phyloP scores from a whole-genome alignment of 1,140 invertebrate genomes.

The Drosophila trapezifrons region DNA sequence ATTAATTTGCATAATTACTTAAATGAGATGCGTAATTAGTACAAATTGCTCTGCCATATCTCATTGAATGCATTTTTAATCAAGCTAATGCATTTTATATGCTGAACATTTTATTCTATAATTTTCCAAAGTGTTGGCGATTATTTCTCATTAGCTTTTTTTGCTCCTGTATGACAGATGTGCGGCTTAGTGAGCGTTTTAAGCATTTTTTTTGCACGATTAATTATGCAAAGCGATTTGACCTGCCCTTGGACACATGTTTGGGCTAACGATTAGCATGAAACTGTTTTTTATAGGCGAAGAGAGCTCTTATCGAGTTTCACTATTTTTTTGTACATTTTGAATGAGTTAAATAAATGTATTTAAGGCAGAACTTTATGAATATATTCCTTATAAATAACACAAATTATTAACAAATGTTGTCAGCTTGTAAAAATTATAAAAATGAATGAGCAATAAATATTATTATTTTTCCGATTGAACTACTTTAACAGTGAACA shows the following conservation, averaged over 20 bases:
- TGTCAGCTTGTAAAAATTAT: neutral
- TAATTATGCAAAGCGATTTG: slow-evolving; percentile 46
- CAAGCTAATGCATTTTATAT: slow-evolving; percentile 45
- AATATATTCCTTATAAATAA: neutral
- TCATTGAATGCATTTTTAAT: slow-evolving; percentile 43
- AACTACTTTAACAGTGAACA: too few relatives aligned
- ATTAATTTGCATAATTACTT: slow-evolving; percentile 57
- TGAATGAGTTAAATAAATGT: slow-evolving; percentile 3
- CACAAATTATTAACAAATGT: neutral
- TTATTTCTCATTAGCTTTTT: slow-evolving; percentile 30
- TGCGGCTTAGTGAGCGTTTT: slow-evolving; percentile 32
- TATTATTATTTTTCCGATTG: too few relatives aligned
- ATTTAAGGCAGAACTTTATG: neutral
- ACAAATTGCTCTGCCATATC: slow-evolving; percentile 31
- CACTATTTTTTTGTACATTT: neutral
- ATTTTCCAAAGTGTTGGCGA: slow-evolving; percentile 26
- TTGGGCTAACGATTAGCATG: slow-evolving; percentile 7
- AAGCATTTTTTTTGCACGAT: slow-evolving; percentile 27
- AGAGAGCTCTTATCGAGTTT: neutral
- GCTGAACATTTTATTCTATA: slow-evolving; percentile 7
- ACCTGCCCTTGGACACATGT: slow-evolving; percentile 8
- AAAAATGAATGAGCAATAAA: neutral
- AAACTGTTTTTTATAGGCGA: neutral
- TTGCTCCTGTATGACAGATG: slow-evolving; percentile 19
- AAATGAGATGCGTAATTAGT: slow-evolving; percentile 53